Conservation (phyloP, 2,888 invertebrate genomes). For the Anthoptus insignis region DNA sequence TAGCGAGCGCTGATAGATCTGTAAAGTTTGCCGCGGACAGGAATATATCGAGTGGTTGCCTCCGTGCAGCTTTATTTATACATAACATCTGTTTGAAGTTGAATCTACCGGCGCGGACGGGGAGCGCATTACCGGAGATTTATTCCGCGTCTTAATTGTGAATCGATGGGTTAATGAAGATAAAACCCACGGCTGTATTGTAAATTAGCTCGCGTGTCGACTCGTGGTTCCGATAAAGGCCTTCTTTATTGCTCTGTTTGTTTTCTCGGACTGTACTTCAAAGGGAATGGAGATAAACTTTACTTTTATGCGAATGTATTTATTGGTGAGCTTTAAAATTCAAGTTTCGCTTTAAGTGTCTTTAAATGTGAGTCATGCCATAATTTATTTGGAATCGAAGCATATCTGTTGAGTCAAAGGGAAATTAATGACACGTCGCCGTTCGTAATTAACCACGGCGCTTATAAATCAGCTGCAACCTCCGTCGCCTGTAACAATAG, state of each 20-base stretch:
- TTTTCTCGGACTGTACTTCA: conserved; percentile 85
- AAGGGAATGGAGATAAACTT: conserved; percentile 83
- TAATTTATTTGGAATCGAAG: conserved; percentile 52
- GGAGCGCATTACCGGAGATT: conserved; percentile 85
- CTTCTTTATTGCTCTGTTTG: conserved; percentile 86
- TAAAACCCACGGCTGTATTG: conserved; percentile 86
- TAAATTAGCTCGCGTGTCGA: conserved; percentile 87
- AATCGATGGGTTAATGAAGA: conserved; percentile 88
- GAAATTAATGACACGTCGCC: conserved; percentile 72
- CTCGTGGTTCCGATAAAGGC: conserved; percentile 85
- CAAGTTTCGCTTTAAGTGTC: conserved; percentile 52
- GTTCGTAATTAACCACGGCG: conserved; percentile 78
- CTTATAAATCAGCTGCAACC: conserved; percentile 82
- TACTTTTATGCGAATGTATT: conserved; percentile 82
- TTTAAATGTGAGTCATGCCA: conserved; percentile 51
- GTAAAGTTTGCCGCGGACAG: conserved; percentile 86
- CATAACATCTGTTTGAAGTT: conserved; percentile 86
- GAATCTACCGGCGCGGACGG: conserved; percentile 85
- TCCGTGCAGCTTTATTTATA: conserved; percentile 86
- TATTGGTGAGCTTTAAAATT: conserved; percentile 66
- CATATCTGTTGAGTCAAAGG: conserved; percentile 67
- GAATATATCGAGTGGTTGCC: conserved; percentile 87
- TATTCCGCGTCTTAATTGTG: conserved; percentile 87
- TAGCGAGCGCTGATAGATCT: conserved; percentile 79
- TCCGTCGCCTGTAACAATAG: conserved; percentile 76